Evolutionary conservation across 2,888 invertebrate species (phyloP).

Genomic region (Acronicta aceris): DNA sequence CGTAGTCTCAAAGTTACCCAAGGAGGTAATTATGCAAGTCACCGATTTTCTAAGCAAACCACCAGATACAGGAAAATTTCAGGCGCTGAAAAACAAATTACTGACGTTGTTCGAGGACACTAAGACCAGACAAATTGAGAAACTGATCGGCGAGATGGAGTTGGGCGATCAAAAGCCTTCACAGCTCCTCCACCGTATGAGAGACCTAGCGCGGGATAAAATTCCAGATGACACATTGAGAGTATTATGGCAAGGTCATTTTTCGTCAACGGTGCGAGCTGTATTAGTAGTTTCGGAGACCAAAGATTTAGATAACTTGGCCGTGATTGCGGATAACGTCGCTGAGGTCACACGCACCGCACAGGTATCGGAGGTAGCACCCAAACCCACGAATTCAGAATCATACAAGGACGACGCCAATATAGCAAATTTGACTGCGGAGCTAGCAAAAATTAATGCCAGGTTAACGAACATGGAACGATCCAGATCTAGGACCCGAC

Average conservation of each 20-base stretch:
- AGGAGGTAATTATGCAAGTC: no score
- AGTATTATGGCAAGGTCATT: constrained; percentile 3
- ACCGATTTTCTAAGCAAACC: background rate
- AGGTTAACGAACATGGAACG: no score
- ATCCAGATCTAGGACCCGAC: background rate
- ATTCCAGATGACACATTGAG: constrained; percentile 1
- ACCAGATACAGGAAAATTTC: background rate
- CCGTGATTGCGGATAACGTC: no score
- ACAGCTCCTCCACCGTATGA: background rate
- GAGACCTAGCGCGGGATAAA: background rate
- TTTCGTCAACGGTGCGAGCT: background rate
- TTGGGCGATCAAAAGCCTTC: constrained; percentile 1
- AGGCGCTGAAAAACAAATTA: background rate
- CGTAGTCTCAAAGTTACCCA: no score
- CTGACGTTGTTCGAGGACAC: background rate
- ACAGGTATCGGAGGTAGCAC: no score
- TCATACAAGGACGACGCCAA: no score
- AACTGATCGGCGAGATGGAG: background rate
- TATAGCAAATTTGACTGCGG: no score
- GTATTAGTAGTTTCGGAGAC: no score
- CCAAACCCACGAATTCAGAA: no score
- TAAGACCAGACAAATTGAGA: no score
- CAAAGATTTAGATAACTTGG: background rate
- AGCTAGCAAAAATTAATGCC: no score
- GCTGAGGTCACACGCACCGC: no score